These are phyloP conservation scores for Nasonia oneida DNA, from an alignment of 2,888 invertebrate species.

Conservation along the genomic window DNA sequence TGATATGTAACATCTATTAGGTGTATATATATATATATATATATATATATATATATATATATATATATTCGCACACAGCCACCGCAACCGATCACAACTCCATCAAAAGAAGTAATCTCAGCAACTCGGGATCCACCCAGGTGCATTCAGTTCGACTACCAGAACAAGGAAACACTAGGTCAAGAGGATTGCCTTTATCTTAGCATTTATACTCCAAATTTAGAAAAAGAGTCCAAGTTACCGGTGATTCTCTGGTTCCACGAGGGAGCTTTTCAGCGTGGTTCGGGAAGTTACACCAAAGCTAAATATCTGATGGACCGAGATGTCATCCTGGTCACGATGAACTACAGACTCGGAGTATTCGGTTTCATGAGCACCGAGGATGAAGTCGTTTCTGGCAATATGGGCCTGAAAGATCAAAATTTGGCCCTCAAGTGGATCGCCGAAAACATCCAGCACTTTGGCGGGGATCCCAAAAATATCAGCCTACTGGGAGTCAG, in stretches of 20 bases:
- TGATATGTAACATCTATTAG: no score
- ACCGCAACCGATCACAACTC: not conserved
- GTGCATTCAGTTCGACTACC: conserved; percentile 2
- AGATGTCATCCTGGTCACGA: conserved; percentile 25
- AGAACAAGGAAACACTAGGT: not conserved
- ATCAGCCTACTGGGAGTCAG: conserved; percentile 28
- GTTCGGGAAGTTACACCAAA: not conserved
- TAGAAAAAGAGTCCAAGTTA: not conserved
- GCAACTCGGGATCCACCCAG: not conserved
- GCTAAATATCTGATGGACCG: conserved; percentile 41
- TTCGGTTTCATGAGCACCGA: conserved; percentile 32
- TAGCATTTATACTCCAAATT: conserved; percentile 25
- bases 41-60: no score
- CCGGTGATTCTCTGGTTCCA: conserved; percentile 39
- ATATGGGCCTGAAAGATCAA: conserved; percentile 47
- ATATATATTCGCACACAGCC: not conserved
- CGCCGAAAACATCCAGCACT: not conserved
- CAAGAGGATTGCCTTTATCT: conserved; percentile 35
- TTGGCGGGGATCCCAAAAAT: conserved; percentile 31
- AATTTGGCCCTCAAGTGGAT: conserved; percentile 27
- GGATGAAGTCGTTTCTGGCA: conserved; percentile 25
- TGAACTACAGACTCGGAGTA: conserved; percentile 19
- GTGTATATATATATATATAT: no score
- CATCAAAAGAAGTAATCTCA: not conserved
- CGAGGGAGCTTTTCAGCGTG: conserved; percentile 32